Evolutionary conservation across 2,797 vertebrate genomes (phyloP).

Genomic region (Glossophaga mutica): DNA sequence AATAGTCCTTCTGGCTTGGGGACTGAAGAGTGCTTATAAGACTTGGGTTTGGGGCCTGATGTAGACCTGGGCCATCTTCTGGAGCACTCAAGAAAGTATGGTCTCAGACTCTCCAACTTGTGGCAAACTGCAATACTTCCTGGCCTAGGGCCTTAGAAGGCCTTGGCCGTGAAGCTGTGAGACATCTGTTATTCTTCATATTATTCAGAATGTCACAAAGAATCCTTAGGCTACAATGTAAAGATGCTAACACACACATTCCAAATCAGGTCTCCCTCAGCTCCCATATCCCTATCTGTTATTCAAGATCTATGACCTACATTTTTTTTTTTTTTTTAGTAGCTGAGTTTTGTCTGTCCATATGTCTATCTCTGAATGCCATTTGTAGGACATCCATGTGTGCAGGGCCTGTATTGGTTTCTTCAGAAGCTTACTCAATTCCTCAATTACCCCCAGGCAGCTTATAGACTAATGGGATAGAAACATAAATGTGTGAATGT

Average conservation of each 20-base stretch:
- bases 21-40: neutral
- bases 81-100: neutral
- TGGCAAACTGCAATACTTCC: conserved; percentile 7
- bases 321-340: neutral
- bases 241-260: neutral
- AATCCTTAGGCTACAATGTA: neutral
- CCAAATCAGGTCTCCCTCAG: neutral
- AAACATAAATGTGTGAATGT: neutral
- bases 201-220: conserved; percentile 31
- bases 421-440: neutral
- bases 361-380: neutral
- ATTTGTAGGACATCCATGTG: neutral
- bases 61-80: neutral
- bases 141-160: conserved; percentile 4
- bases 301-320: neutral
- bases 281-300: neutral
- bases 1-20: neutral
- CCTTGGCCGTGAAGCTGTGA: neutral
- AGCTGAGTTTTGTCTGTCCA: neutral
- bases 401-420: neutral
- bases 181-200: conserved; percentile 25
- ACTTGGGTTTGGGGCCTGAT: neutral
- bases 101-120: neutral
- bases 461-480: neutral
- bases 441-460: neutral